Percentiles rank a stretch among this genome's conserved stretches.
phyloP scores from a whole-genome alignment of 2,797 vertebrate genomes.

The Lagocephalus sceleratus region DNA sequence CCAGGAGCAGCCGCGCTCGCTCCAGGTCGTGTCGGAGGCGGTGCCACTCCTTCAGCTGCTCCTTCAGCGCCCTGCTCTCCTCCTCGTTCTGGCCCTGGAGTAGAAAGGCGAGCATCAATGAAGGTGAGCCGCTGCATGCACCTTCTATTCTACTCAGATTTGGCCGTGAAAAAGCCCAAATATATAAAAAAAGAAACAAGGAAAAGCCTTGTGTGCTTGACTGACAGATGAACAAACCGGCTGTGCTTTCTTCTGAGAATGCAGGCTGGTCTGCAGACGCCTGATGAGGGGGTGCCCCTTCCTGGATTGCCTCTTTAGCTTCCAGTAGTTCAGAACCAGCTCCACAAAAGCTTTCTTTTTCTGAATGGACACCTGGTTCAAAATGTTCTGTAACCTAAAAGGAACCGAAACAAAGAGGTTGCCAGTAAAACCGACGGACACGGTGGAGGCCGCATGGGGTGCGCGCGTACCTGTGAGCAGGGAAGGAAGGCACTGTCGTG shows the following conservation, averaged over 20 bases:
- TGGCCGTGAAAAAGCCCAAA: too few species aligned
- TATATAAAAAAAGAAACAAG: background rate
- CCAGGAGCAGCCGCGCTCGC: slow-evolving; percentile 88
- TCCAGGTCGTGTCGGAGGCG: slow-evolving; percentile 93
- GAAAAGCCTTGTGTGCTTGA: slow-evolving; percentile 12
- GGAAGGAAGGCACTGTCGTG: slow-evolving; percentile 84
- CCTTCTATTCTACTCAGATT: too few species aligned
- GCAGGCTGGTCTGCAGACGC: slow-evolving; percentile 89
- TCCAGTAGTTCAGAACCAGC: slow-evolving; percentile 94
- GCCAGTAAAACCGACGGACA: background rate
- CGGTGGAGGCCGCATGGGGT: background rate
- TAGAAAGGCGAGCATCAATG: background rate
- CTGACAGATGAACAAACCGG: slow-evolving; percentile 82
- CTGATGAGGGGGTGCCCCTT: slow-evolving; percentile 92
- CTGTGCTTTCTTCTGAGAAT: slow-evolving; percentile 86
- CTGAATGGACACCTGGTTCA: slow-evolving; percentile 94
- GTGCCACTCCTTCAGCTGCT: slow-evolving; percentile 95
- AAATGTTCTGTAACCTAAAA: slow-evolving; percentile 90
- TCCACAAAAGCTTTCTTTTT: slow-evolving; percentile 96
- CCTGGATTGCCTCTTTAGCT: slow-evolving; percentile 91
- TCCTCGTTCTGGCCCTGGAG: slow-evolving; percentile 88
- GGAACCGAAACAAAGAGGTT: background rate
- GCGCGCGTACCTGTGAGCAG: slow-evolving; percentile 87
- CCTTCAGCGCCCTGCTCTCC: slow-evolving; percentile 89
- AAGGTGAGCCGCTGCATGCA: background rate